A percentile compares a stretch with the other conserved stretches of the same genome.
Conservation (phyloP, 2,113 vertebrate genomes). For the Hemibates koningsi region DNA sequence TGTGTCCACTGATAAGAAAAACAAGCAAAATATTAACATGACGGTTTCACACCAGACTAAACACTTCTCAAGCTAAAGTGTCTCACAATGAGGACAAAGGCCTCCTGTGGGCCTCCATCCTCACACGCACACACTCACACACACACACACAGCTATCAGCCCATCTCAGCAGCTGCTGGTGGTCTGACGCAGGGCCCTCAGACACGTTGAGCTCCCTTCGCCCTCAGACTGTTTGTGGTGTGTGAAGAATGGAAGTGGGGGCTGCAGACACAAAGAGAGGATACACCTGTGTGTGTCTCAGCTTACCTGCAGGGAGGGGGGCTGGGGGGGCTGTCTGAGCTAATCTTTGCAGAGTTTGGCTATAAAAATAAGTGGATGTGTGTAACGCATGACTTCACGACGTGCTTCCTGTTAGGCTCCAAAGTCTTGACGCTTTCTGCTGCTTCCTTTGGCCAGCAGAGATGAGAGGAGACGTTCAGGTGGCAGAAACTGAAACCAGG, state of each 20-base stretch:
- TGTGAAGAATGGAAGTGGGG: not conserved
- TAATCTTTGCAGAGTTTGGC: not conserved
- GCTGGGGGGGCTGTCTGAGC: not conserved
- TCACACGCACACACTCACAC: rapidly evolving
- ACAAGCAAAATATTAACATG: not conserved
- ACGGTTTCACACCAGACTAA: not conserved
- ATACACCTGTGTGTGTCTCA: constrained; percentile 7
- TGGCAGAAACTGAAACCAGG: not conserved
- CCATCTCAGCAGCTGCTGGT: not conserved
- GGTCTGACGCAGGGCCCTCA: not conserved
- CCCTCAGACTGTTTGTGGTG: not conserved
- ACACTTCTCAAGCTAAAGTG: not conserved
- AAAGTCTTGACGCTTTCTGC: not conserved
- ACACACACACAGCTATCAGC: not conserved
- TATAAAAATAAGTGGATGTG: not conserved
- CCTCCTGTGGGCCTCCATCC: not conserved
- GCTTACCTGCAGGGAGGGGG: not conserved
- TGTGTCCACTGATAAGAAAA: not conserved
- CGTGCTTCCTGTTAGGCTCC: not conserved
- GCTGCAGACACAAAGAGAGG: constrained; percentile 25
- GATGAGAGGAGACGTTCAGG: not conserved
- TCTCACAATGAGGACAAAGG: not conserved
- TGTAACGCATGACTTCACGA: not conserved
- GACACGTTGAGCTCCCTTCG: not conserved
- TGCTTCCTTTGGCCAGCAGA: not conserved